These are phyloP conservation scores for Drosophila albomicans DNA, from an alignment of 1,140 invertebrate genomes.

Conservation along the genomic window DNA sequence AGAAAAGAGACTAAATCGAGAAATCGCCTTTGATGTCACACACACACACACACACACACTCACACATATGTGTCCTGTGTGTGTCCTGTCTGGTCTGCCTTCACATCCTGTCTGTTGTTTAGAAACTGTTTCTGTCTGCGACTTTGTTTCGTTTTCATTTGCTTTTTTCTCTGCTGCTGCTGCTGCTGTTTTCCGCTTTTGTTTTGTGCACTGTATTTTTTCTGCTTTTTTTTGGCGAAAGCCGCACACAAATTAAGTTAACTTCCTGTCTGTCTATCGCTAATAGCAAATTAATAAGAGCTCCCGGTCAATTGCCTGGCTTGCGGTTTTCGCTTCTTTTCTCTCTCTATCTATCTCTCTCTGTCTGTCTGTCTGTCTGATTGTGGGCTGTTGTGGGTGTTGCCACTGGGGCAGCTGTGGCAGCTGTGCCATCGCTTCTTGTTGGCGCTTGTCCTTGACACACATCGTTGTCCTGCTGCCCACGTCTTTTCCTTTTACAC, in stretches of 20 bases:
- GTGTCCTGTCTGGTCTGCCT: conserved; percentile 31
- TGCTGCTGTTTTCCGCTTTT: neutral
- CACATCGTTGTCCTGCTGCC: conserved; percentile 49
- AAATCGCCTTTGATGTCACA: conserved; percentile 68
- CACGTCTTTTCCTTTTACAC: conserved; percentile 65
- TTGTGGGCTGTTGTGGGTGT: conserved; percentile 7
- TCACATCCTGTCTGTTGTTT: conserved; percentile 67
- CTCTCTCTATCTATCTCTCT: conserved; percentile 1
- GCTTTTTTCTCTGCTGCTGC: conserved; percentile 10
- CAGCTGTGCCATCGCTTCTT: conserved; percentile 41
- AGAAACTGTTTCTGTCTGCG: conserved; percentile 57
- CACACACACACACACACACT: neutral
- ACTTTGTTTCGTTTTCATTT: conserved; percentile 45
- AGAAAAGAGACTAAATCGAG: conserved; percentile 4
- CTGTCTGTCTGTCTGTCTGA: neutral
- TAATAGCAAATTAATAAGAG: conserved; percentile 84
- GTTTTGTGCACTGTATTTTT: neutral
- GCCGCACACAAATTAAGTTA: conserved; percentile 81
- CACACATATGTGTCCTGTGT: conserved; percentile 8
- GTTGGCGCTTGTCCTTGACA: conserved; percentile 78
- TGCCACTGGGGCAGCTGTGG: conserved; percentile 39
- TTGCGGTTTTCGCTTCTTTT: conserved; percentile 55
- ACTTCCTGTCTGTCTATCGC: conserved; percentile 84
- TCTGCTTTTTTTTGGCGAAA: conserved; percentile 55
- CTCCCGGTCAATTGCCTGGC: conserved; percentile 75